Evolutionary conservation across 2,797 vertebrate genomes (phyloP), one percentile per base, ranked within the genome.

Genomic region (Falco naumanni): DNA sequence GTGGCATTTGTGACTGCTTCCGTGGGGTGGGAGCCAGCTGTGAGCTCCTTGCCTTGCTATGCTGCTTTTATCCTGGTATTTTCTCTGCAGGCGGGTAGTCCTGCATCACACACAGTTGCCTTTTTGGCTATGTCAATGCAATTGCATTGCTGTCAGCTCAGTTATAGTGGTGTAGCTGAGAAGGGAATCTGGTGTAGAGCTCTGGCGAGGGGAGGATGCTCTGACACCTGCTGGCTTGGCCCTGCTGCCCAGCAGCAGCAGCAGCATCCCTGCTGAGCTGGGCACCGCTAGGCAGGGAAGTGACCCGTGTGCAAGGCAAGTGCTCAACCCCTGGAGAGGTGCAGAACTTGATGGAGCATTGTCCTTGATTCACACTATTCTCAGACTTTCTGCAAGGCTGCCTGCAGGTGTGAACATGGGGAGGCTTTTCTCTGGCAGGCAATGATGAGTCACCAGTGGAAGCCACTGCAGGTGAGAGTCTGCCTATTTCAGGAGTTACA

Each of bases 141-240:
- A 43, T 51, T 69, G 14, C 47, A 24, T 53, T 87, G 75, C 59
- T 79, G 76, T 89, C 75, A 54, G 63, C 63, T 86, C 43, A 47
- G 41, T 53, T 84, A 8, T 3, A 33, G 33, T n/a, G 16, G 26
- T 8, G 24, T 31, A 53, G 72, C 69, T 64, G n/a, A 65, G 69
- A 71, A 6, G 21, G 31, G 20, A 88, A 39, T 18, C 17, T 41
- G 34, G 18, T 47, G 14, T 9, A 43, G n/a, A 31, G 22, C 16
- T 15, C 17, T 0, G 2, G 21, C 0, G 2, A 4, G 14, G 41
- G 19, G 18, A 56, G 29, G 51, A 77, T 84, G 64, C 19, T 70
- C 29, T 64, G 0, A 0, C 0, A 3, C 11, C 81, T 34, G 60
- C 43, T 5, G 5, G 60, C 61, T 39, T 51, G 45, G 53, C 41